Conservation (phyloP, 1,140 invertebrate species). For the Cotesia typhae region DNA sequence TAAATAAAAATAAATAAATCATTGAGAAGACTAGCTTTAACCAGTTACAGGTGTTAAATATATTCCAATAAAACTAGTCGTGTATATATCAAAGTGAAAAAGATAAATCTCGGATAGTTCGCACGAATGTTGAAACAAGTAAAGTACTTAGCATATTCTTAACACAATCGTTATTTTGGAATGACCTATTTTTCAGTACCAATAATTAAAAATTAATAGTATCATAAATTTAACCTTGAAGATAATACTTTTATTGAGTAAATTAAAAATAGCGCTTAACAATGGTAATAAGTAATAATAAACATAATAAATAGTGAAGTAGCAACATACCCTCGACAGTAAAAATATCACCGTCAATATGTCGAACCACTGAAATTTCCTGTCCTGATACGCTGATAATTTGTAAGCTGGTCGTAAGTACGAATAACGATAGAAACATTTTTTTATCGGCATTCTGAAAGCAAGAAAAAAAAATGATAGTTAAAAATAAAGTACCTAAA, state of each 20-base stretch:
- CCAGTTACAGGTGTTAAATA: neutral
- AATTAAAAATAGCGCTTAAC: too few relatives aligned
- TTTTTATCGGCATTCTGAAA: constrained; percentile 62
- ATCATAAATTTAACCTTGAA: constrained; percentile 22
- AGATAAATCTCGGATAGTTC: too few relatives aligned
- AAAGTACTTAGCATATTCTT: too few relatives aligned
- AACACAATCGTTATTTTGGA: constrained; percentile 4
- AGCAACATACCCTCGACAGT: constrained; percentile 64
- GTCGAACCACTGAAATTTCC: constrained; percentile 64
- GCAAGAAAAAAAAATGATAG: constrained; percentile 14
- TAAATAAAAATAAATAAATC: too few relatives aligned
- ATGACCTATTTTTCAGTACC: constrained; percentile 38
- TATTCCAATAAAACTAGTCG: neutral
- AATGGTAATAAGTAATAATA: too few relatives aligned
- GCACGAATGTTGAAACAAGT: too few relatives aligned
- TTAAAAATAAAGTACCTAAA: neutral
- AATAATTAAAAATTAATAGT: constrained; percentile 26
- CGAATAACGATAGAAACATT: constrained; percentile 57
- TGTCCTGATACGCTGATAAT: constrained; percentile 44
- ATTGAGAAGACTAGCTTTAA: too few relatives aligned
- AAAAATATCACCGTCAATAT: constrained; percentile 70
- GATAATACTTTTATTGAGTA: too few relatives aligned
- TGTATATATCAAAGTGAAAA: too few relatives aligned
- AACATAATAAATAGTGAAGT: constrained; percentile 1
- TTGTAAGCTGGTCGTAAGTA: constrained; percentile 52